These are phyloP conservation scores for Rhincodon typus DNA, from an alignment of 2,797 vertebrate species.

Conservation along the genomic window DNA sequence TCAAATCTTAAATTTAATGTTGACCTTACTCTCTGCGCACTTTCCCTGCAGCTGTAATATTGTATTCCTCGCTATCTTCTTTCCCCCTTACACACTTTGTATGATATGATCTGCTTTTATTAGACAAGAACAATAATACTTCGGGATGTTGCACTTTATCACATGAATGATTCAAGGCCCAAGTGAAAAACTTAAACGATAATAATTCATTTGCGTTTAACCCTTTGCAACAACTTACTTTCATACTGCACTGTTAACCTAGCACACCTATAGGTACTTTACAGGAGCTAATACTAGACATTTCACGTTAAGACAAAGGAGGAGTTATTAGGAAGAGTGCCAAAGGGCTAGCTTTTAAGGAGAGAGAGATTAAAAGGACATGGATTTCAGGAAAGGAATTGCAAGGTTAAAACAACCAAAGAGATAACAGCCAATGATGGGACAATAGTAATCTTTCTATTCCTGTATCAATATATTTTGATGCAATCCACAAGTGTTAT, in stretches of 20 bases:
- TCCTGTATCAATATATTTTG: too few species aligned
- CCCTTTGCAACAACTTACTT: not conserved
- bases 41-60: too few species aligned
- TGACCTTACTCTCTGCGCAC: too few species aligned
- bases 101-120: too few species aligned
- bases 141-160: not conserved
- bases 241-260: not conserved
- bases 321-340: not conserved
- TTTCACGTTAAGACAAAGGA: not conserved
- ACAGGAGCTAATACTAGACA: not conserved
- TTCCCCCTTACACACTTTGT: too few species aligned
- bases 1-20: too few species aligned
- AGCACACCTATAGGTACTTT: not conserved
- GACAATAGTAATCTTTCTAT: too few species aligned
- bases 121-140: not conserved
- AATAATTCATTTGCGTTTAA: not conserved
- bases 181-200: not conserved
- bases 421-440: not conserved
- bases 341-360: not conserved
- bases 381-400: not conserved
- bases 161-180: not conserved
- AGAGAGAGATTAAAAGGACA: not conserved
- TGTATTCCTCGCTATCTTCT: too few species aligned
- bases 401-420: not conserved
- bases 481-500: too few species aligned